Evolutionary conservation across 2,113 vertebrate species (phyloP).

Genomic region (Gyps fulvus): DNA sequence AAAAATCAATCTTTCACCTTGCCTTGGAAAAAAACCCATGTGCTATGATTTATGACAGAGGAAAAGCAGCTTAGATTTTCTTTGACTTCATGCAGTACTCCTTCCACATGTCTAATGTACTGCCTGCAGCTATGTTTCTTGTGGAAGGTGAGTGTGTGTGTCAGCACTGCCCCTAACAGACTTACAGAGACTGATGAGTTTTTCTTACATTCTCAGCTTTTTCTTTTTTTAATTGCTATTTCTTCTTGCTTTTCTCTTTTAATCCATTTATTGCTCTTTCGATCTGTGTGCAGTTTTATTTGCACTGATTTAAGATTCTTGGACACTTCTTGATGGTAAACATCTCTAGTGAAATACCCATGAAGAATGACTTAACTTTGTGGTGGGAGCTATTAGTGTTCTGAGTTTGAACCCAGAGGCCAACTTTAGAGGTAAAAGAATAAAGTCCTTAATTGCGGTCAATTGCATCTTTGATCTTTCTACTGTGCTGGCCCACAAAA

Average conservation of each 20-base stretch:
- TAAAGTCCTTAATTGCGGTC: constrained; percentile 6
- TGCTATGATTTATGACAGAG: constrained; percentile 54
- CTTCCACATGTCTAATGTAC: constrained; percentile 7
- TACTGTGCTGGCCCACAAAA: neutral
- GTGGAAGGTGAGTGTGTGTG: neutral
- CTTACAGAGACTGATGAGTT: neutral
- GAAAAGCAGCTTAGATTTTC: constrained; percentile 46
- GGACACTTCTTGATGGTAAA: neutral
- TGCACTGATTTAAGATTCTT: neutral
- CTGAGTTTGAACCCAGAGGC: neutral
- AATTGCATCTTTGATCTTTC: constrained; percentile 33
- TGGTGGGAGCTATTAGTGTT: neutral
- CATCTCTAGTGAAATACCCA: neutral
- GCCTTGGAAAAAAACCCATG: neutral
- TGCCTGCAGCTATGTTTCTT: constrained; percentile 3
- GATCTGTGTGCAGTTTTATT: neutral
- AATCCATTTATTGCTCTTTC: neutral
- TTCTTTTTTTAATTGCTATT: neutral
- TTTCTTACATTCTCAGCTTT: neutral
- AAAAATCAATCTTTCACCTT: constrained; percentile 41
- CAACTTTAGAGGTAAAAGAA: constrained; percentile 1
- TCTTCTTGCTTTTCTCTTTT: neutral
- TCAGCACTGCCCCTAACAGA: neutral
- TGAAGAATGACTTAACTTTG: neutral
- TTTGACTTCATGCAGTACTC: constrained; percentile 12